Evolutionary conservation across 1,140 invertebrate genomes (phyloP), one percentile per base, ranked within the genome.

Genomic region (Panagrolaimus sp.): DNA sequence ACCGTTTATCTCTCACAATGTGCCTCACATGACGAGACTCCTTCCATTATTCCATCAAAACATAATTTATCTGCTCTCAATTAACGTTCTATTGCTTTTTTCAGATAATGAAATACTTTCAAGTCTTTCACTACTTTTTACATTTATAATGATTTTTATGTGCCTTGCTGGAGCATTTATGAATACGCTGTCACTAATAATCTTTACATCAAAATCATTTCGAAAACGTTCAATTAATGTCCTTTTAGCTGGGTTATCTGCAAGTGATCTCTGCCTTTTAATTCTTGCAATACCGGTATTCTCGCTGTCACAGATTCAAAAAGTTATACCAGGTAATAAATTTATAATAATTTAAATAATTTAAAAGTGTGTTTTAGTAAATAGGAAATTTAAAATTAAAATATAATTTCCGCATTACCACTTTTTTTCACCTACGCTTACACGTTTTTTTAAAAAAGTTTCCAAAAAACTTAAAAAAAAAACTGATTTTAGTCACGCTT

Each of bases 151-250:
- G 79, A 68, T 70, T 20, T 47, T 72, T 20, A 74, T 82, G 66
- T 81, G 79, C 65, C 16, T 82, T 9, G 66, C 71, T n/a, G 79
- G 79, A 1, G 68, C 72, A 11, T 11, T 81, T 16, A 70, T 61
- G 16, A 81, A 81, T 57, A 67, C 70, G 1, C 27, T 82, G 8
- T 76, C 72, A 1, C 47, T 81, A 45, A 66, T 67, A 31, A 77
- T 81, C 63, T 81, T 74, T 70, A 80, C 80, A 16, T 25, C 73
- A 14, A 47, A 65, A 7, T 71, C 75, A 9, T 81, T 80, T 46
- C 73, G 75, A 9, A 76, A 77, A n/a, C 66, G 80, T 23, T 80
- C 78, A 25, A 82, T 81, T 57, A 82, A 81, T 64, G 70, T 73
- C 5, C 38, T 76, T 1, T 67, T 75, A 16, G 66, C 70, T 23